Conservation (phyloP, 2,797 vertebrate genomes). For the Pitangus sulphuratus region DNA sequence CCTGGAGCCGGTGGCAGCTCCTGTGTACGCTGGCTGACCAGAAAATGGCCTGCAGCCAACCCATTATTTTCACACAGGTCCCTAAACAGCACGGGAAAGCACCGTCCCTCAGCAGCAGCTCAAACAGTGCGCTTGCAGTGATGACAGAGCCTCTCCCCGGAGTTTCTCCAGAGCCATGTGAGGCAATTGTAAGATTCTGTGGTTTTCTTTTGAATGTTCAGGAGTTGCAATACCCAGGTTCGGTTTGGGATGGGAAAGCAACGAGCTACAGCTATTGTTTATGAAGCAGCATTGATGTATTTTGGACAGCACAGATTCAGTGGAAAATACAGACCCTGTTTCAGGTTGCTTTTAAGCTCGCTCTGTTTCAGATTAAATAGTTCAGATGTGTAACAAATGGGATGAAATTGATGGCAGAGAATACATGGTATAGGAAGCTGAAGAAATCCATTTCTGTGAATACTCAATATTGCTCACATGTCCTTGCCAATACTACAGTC, state of each 20-base stretch:
- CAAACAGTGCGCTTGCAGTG: neutral
- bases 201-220: neutral
- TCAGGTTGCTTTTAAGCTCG: neutral
- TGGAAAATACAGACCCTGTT: neutral
- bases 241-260: neutral
- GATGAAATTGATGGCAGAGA: neutral
- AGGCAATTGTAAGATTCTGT: neutral
- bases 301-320: neutral
- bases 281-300: neutral
- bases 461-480: neutral
- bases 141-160: neutral
- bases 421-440: neutral
- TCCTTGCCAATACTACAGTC: neutral
- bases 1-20: neutral
- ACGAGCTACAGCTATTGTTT: neutral
- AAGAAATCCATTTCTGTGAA: neutral
- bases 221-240: neutral
- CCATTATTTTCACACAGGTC: neutral
- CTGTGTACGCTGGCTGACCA: neutral
- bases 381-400: neutral
- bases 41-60: neutral
- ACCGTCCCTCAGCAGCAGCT: neutral
- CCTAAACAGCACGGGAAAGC: neutral
- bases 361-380: neutral
- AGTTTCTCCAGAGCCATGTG: accelerated